phyloP scores from a whole-genome alignment of 2,113 vertebrate species.

The Chroicocephalus ridibundus region DNA sequence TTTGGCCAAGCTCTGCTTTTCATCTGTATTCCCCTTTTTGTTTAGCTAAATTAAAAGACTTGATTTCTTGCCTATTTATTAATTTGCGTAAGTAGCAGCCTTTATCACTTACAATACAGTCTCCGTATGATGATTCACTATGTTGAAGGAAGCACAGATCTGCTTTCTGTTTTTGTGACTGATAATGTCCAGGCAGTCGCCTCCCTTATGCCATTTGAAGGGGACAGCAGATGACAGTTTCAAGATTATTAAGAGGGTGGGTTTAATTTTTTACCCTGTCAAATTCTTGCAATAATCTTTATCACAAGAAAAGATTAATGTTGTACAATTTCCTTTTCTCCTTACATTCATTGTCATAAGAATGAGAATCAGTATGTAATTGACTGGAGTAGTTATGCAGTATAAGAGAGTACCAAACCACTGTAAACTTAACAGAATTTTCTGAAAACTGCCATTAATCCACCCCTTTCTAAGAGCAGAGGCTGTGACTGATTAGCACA shows the following conservation, averaged over 20 bases:
- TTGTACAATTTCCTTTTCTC: constrained; percentile 18
- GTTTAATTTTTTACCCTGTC: constrained; percentile 22
- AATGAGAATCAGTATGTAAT: neutral
- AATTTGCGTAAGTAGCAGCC: constrained; percentile 4
- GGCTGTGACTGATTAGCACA: neutral
- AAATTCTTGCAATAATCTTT: neutral
- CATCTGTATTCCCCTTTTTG: neutral
- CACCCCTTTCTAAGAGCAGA: neutral
- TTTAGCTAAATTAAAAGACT: neutral
- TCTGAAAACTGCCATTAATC: neutral
- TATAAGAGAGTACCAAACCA: neutral
- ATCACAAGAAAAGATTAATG: constrained; percentile 1
- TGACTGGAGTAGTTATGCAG: neutral
- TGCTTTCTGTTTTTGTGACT: neutral
- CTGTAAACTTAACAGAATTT: neutral
- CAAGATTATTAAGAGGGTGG: neutral
- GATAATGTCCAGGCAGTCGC: neutral
- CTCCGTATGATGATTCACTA: neutral
- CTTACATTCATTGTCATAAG: neutral
- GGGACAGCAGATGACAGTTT: constrained; percentile 8
- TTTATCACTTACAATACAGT: neutral
- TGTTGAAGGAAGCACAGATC: neutral
- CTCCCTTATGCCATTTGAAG: neutral
- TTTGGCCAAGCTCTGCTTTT: neutral
- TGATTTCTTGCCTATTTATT: constrained; percentile 1